Evolutionary conservation across 2,113 vertebrate species (phyloP).

Genomic region (human): DNA sequence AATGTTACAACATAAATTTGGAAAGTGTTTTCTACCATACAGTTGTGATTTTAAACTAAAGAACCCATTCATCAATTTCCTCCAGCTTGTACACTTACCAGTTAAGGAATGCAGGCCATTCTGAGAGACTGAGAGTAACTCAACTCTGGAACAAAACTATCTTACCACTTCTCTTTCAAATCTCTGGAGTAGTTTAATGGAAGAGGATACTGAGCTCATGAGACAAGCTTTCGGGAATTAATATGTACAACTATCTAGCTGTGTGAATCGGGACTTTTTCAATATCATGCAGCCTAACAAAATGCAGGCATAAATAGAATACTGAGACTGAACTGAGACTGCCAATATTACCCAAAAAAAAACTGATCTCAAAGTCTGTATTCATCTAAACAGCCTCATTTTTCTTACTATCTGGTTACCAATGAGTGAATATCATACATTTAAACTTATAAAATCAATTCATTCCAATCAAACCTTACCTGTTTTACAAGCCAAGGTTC

Average conservation of each 20-base stretch:
- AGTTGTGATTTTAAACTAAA: slow-evolving; percentile 59
- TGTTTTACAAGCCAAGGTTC: background rate
- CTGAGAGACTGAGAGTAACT: background rate
- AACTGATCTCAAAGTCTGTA: background rate
- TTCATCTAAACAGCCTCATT: slow-evolving; percentile 52
- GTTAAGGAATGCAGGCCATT: slow-evolving; percentile 31
- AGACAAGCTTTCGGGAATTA: slow-evolving; percentile 37
- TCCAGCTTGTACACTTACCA: slow-evolving; percentile 8
- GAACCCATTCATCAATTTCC: slow-evolving; percentile 32
- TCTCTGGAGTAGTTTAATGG: background rate
- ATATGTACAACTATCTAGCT: background rate
- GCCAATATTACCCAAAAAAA: slow-evolving; percentile 20
- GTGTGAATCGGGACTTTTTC: background rate
- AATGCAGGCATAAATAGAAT: slow-evolving; percentile 44
- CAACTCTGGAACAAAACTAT: slow-evolving; percentile 18
- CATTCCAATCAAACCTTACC: slow-evolving; percentile 26
- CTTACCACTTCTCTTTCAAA: slow-evolving; percentile 52
- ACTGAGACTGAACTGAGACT: background rate
- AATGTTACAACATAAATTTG: slow-evolving; percentile 63
- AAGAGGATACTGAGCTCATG: background rate
- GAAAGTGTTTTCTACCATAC: slow-evolving; percentile 41
- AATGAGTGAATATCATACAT: slow-evolving; percentile 52
- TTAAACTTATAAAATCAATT: slow-evolving; percentile 62
- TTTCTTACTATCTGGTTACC: slow-evolving; percentile 49
- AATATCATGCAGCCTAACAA: background rate